A percentile compares a stretch with the other conserved stretches of the same genome.
phyloP scores from a whole-genome alignment of 2,888 invertebrate genomes.

The Mechanitis mazaeus region DNA sequence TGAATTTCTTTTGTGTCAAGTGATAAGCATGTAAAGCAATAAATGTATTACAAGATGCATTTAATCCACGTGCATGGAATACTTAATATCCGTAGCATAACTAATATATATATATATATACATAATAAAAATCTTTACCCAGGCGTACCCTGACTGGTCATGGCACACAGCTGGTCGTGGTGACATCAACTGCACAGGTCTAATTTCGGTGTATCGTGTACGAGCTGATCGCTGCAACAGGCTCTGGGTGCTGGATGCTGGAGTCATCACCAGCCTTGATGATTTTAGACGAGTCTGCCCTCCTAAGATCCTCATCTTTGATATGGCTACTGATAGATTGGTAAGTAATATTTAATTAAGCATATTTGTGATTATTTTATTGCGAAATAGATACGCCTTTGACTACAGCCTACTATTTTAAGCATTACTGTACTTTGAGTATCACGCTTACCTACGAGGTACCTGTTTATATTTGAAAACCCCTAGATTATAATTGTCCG shows the following conservation, averaged over 20 bases:
- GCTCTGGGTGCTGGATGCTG: constrained; percentile 89
- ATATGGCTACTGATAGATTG: constrained; percentile 82
- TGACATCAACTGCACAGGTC: constrained; percentile 83
- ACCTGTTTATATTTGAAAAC: too few relatives aligned
- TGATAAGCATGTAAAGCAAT: constrained; percentile 9
- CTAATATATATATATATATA: not conserved
- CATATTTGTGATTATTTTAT: too few relatives aligned
- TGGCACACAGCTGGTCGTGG: constrained; percentile 84
- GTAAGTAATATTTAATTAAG: constrained; percentile 50
- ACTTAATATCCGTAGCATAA: not conserved
- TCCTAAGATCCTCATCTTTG: constrained; percentile 88
- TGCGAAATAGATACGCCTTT: too few relatives aligned
- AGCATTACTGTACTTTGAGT: too few relatives aligned
- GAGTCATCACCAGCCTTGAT: constrained; percentile 82
- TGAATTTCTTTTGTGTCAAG: constrained; percentile 10
- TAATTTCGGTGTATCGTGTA: constrained; percentile 87
- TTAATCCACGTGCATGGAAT: not conserved
- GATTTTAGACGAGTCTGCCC: constrained; percentile 82
- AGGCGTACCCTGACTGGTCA: constrained; percentile 86
- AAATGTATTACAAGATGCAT: constrained; percentile 8
- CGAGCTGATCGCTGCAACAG: constrained; percentile 88
- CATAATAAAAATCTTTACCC: constrained; percentile 19
- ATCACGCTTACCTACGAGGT: too few relatives aligned
- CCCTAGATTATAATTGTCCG: too few relatives aligned
- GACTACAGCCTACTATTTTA: too few relatives aligned